phyloP scores from a whole-genome alignment of 2,797 vertebrate species.

The Cyclura pinguis region DNA sequence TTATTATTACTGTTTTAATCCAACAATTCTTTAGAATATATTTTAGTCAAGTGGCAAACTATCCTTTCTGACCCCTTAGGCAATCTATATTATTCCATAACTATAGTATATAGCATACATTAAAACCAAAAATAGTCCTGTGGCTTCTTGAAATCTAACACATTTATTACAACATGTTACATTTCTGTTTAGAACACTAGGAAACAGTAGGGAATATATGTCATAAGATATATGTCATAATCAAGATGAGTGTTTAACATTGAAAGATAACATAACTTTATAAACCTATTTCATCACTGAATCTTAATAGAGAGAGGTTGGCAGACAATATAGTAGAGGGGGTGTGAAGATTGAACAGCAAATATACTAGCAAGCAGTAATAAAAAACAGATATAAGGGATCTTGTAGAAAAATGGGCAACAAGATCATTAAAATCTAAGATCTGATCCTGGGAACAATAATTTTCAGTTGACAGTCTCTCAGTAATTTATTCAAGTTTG shows the following conservation, averaged over 20 bases:
- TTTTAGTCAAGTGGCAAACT: not conserved
- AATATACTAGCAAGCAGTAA: not conserved
- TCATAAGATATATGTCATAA: not conserved
- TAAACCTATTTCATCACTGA: not conserved
- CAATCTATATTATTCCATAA: not conserved
- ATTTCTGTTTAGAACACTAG: not conserved
- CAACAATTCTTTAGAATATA: not conserved
- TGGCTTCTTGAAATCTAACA: too few relatives aligned
- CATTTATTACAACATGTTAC: too few relatives aligned
- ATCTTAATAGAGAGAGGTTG: accelerated
- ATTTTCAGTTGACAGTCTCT: not conserved
- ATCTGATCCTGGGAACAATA: not conserved
- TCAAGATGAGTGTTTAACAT: not conserved
- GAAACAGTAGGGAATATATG: not conserved
- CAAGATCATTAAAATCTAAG: not conserved
- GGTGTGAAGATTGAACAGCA: accelerated
- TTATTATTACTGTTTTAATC: not conserved
- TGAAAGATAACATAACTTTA: not conserved
- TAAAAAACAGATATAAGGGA: not conserved
- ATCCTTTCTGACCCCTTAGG: not conserved
- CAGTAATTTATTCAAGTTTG: not conserved
- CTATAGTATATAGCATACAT: not conserved
- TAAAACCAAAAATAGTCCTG: not conserved
- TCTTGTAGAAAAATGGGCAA: not conserved
- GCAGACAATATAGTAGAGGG: too few relatives aligned